Evolutionary conservation across 2,113 vertebrate genomes (phyloP).

Genomic region (Saccopteryx bilineata): DNA sequence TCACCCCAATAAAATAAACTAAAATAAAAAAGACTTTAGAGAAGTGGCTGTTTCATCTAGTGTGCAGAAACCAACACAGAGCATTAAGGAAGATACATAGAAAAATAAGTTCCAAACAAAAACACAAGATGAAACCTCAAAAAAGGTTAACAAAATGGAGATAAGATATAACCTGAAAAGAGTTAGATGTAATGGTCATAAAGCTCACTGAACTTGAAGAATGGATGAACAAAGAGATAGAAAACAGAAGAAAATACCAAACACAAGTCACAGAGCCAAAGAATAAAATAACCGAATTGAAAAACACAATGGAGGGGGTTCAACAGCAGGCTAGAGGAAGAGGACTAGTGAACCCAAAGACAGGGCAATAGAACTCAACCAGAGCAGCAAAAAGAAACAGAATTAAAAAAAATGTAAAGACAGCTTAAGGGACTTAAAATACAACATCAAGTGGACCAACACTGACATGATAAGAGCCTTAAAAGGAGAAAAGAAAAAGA

Average conservation of each 20-base stretch:
- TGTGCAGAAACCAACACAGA: background rate
- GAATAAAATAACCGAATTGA: background rate
- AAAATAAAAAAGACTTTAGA: too few relatives aligned
- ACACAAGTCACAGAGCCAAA: background rate
- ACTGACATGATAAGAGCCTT: background rate
- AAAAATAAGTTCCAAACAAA: background rate
- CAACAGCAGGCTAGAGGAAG: background rate
- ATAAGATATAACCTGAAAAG: background rate
- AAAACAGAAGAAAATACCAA: background rate
- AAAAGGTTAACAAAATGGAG: background rate
- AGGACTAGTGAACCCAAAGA: background rate
- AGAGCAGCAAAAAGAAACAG: background rate
- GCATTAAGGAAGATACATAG: background rate
- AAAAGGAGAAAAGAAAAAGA: background rate
- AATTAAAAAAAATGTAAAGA: background rate
- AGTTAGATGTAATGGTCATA: background rate
- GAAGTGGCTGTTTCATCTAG: background rate
- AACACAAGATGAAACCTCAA: background rate
- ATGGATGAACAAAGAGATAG: background rate
- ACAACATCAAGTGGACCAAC: background rate
- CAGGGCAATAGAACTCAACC: background rate
- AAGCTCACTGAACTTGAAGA: background rate
- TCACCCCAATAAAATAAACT: too few relatives aligned
- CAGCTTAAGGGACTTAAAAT: background rate
- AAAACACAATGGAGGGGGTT: background rate